Percentiles rank a stretch among this genome's conserved stretches.
phyloP scores from a whole-genome alignment of 64 coral and sea anemone genomes.

The Dendrophyllia cribrosa region DNA sequence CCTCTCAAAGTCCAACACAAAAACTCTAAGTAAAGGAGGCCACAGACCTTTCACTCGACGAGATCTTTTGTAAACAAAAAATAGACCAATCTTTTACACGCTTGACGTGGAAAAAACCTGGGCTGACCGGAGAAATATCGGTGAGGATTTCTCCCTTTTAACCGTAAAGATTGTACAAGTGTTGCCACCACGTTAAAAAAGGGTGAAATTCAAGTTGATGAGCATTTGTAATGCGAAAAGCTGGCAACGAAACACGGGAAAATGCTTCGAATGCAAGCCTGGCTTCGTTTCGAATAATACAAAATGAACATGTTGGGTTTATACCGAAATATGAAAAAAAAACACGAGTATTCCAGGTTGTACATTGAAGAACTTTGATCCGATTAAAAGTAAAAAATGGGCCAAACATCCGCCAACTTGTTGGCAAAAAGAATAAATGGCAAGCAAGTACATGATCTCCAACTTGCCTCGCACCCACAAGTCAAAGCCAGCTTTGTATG shows the following conservation, averaged over 20 bases:
- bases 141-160: slow-evolving; percentile 45
- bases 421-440: slow-evolving; percentile 5
- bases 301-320: slow-evolving; percentile 9
- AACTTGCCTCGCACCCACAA: slow-evolving; percentile 51
- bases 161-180: slow-evolving; percentile 32
- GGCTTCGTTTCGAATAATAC: slow-evolving; percentile 32
- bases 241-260: slow-evolving; percentile 7
- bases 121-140: slow-evolving; percentile 10
- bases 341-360: background rate
- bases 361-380: slow-evolving; percentile 17
- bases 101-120: slow-evolving; percentile 37
- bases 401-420: background rate
- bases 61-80: slow-evolving; percentile 74
- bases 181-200: background rate
- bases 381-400: background rate
- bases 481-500: slow-evolving; percentile 63
- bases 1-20: slow-evolving; percentile 16
- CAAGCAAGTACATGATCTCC: slow-evolving; percentile 46
- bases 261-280: slow-evolving; percentile 11
- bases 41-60: slow-evolving; percentile 67
- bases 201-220: background rate
- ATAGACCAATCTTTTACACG: slow-evolving; percentile 38
- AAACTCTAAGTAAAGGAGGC: slow-evolving; percentile 8
- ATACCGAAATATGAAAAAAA: slow-evolving; percentile 38
- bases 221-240: slow-evolving; percentile 5